phyloP scores from a whole-genome alignment of 2,888 invertebrate species.

The Archips crataeganus region DNA sequence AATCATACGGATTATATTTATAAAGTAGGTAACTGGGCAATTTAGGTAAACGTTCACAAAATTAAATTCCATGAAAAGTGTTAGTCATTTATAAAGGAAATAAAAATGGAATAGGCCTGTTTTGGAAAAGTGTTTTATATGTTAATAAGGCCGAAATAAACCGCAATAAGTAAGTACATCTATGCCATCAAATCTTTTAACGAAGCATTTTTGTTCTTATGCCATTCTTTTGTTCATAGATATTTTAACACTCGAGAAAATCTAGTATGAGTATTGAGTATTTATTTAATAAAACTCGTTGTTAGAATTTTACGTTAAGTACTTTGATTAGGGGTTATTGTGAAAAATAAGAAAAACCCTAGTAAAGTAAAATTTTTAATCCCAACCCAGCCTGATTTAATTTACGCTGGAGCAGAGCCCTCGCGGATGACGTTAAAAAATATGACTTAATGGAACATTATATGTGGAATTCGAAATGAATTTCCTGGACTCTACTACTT shows the following conservation, averaged over 20 bases:
- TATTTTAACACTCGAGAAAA: constrained; percentile 1
- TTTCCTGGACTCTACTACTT: too few species aligned
- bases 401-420: too few species aligned
- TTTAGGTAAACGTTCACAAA: constrained; percentile 19
- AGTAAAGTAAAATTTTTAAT: too few species aligned
- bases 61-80: constrained; percentile 24
- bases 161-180: not conserved
- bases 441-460: too few species aligned
- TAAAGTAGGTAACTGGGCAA: constrained; percentile 4
- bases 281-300: too few species aligned
- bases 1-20: not conserved
- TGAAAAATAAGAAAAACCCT: too few species aligned
- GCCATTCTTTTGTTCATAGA: not conserved
- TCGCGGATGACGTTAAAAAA: too few species aligned
- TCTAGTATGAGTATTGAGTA: not conserved
- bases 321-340: too few species aligned
- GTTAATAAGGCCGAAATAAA: constrained; percentile 15
- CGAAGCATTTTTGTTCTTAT: not conserved
- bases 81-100: constrained; percentile 13
- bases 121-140: constrained; percentile 17
- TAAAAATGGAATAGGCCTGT: constrained; percentile 7
- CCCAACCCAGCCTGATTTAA: too few species aligned
- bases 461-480: too few species aligned
- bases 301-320: too few species aligned
- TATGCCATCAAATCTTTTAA: not conserved